Conservation (phyloP, 2,113 vertebrate species). For the Eclectus roratus region DNA sequence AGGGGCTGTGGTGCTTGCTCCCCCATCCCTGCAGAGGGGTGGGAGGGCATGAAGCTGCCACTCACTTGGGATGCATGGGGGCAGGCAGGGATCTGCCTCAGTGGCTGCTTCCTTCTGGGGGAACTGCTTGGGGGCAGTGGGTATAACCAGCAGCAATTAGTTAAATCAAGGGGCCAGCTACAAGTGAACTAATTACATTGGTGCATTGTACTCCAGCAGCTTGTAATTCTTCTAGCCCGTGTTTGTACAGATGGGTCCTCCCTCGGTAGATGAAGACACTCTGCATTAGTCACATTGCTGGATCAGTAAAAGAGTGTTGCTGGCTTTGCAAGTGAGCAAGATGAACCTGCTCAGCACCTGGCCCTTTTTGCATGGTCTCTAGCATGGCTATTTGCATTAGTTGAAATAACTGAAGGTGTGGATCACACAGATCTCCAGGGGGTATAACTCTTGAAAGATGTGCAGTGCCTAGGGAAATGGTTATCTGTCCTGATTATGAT, state of each 20-base stretch:
- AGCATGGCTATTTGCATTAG: rapidly evolving
- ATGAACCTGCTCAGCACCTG: neutral
- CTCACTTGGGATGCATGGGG: rapidly evolving
- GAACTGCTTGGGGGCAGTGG: neutral
- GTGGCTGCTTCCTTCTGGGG: neutral
- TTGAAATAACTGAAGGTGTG: neutral
- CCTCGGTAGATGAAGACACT: neutral
- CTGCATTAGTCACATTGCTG: neutral
- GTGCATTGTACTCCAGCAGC: neutral
- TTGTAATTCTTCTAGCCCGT: neutral
- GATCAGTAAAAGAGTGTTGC: neutral
- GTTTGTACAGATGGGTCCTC: neutral
- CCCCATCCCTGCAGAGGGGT: rapidly evolving
- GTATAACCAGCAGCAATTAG: neutral
- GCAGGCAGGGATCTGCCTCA: neutral
- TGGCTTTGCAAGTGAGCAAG: neutral
- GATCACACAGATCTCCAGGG: neutral
- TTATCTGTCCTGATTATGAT: neutral
- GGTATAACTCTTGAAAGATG: neutral
- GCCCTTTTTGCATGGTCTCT: neutral
- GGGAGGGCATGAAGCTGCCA: neutral
- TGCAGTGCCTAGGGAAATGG: neutral
- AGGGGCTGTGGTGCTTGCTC: neutral
- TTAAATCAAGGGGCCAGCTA: neutral
- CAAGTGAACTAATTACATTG: neutral